phyloP scores from a whole-genome alignment of 2,113 vertebrate genomes.

The Pelusios castaneus region DNA sequence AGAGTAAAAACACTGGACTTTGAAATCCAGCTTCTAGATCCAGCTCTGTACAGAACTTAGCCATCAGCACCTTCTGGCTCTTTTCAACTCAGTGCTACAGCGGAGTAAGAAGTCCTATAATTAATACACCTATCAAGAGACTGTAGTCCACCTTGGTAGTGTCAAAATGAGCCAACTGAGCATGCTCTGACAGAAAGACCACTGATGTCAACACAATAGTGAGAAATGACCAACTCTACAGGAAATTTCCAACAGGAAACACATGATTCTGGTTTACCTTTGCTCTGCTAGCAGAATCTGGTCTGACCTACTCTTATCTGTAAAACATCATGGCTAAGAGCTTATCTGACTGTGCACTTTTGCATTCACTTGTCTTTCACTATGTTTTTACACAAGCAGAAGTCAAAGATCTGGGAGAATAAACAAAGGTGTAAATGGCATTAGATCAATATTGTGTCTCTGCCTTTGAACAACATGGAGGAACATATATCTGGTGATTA shows the following conservation, averaged over 20 bases:
- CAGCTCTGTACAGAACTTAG: neutral
- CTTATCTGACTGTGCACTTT: conserved; percentile 23
- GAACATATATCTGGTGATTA: neutral
- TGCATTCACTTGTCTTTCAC: conserved; percentile 24
- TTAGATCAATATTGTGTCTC: neutral
- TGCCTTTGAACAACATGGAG: conserved; percentile 30
- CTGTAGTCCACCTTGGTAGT: neutral
- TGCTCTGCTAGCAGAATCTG: neutral
- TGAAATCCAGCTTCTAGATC: neutral
- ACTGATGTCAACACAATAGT: neutral
- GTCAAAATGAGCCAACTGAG: neutral
- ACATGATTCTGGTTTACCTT: conserved; percentile 48
- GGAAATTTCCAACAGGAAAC: conserved; percentile 31
- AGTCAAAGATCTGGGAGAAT: neutral
- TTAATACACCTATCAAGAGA: neutral
- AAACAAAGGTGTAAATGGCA: neutral
- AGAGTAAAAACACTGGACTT: neutral
- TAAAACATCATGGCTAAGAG: neutral
- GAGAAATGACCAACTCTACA: conserved; percentile 14
- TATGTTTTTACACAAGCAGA: neutral
- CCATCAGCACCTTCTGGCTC: neutral
- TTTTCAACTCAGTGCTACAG: neutral
- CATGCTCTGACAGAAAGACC: neutral
- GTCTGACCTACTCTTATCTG: conserved; percentile 41
- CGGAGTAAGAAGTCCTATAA: neutral